Conservation (phyloP, 2,797 vertebrate genomes). For the Mormyrops boulengeri region DNA sequence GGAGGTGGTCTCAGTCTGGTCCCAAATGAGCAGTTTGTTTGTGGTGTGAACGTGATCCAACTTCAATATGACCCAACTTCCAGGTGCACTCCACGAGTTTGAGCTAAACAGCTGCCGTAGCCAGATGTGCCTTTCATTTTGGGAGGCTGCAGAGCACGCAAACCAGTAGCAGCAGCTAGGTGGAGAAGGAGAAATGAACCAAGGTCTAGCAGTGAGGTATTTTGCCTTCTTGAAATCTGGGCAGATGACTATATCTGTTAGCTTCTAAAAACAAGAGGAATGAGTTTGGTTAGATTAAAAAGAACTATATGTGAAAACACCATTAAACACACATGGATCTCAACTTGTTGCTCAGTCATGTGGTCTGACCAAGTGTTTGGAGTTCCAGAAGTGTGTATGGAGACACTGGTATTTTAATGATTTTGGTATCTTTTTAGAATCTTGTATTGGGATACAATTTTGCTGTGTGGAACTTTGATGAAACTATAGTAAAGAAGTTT, state of each 20-base stretch:
- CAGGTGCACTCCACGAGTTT: neutral
- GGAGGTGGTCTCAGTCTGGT: neutral
- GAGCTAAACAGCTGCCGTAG: neutral
- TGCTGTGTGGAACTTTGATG: neutral
- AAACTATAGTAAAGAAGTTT: neutral
- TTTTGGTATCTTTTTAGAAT: neutral
- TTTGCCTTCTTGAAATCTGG: too few relatives aligned
- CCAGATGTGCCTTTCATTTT: neutral
- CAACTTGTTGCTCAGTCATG: neutral
- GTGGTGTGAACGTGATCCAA: neutral
- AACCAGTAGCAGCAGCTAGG: neutral
- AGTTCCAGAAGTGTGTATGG: neutral
- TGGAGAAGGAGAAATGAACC: neutral
- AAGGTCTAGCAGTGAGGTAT: neutral
- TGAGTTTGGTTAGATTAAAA: neutral
- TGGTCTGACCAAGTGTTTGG: neutral
- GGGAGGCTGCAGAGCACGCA: neutral
- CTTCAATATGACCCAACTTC: neutral
- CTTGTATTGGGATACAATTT: neutral
- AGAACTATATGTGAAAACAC: neutral
- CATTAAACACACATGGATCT: neutral
- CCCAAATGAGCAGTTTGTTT: neutral
- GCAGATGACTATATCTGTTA: too few relatives aligned
- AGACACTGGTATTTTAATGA: neutral
- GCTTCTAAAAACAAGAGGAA: neutral